These are phyloP conservation scores for Odontocolon sp. DNA, from an alignment of 2,888 invertebrate species.

Conservation along the genomic window DNA sequence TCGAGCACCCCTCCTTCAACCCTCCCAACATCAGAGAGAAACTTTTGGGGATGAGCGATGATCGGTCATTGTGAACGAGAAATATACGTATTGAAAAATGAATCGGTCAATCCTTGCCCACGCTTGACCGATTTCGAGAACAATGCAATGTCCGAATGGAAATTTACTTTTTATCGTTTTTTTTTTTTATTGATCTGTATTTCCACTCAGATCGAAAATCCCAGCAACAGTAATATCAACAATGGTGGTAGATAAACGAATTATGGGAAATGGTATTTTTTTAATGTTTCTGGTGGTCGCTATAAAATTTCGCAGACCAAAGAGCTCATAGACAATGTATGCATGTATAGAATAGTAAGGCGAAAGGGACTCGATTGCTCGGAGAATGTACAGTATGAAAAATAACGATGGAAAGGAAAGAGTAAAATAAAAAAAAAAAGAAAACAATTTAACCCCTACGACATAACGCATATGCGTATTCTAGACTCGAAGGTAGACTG, in stretches of 20 bases:
- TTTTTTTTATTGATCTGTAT: too few species aligned
- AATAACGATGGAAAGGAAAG: constrained; percentile 47
- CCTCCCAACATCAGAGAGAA: constrained; percentile 8
- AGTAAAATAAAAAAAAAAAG: constrained; percentile 53
- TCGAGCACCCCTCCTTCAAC: not conserved
- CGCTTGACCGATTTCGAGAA: constrained; percentile 32
- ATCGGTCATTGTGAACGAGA: constrained; percentile 56
- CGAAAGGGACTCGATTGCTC: constrained; percentile 19
- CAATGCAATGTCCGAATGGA: not conserved
- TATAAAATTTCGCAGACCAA: constrained; percentile 3
- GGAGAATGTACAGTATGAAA: not conserved
- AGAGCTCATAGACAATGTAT: not conserved
- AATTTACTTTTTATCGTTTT: too few species aligned
- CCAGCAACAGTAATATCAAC: not conserved
- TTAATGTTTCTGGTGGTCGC: not conserved
- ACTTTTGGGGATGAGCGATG: constrained; percentile 65
- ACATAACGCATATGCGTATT: constrained; percentile 71
- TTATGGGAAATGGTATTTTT: not conserved
- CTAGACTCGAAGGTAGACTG: constrained; percentile 46
- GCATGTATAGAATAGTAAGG: not conserved
- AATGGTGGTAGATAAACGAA: too few species aligned
- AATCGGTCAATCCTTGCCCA: constrained; percentile 65
- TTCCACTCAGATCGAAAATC: not conserved
- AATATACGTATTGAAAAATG: constrained; percentile 68
- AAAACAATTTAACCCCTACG: constrained; percentile 51